A percentile compares a stretch with the other conserved stretches of the same genome.
Conservation (phyloP, 1,140 invertebrate species). For the Cyclina sinensis region DNA sequence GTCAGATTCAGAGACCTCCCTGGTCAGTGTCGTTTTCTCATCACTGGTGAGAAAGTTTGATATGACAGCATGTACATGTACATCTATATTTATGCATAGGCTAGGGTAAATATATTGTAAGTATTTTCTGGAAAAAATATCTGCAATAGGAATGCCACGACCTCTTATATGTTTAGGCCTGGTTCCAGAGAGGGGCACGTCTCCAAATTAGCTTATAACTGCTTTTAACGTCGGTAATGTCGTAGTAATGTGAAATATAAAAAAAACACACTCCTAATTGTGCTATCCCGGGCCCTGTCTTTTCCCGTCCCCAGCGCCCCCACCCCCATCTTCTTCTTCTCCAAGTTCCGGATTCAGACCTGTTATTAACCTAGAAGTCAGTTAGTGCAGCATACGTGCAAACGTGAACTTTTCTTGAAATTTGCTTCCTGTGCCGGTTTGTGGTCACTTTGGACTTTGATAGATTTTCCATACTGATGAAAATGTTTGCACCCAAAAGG, state of each 20-base stretch:
- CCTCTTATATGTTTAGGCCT: conserved; percentile 81
- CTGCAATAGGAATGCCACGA: conserved; percentile 85
- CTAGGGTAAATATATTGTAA: neutral
- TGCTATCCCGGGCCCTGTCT: too few species aligned
- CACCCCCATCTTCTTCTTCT: too few species aligned
- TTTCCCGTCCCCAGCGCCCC: too few species aligned
- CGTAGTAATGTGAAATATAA: too few species aligned
- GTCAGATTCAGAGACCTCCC: neutral
- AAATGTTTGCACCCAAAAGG: too few species aligned
- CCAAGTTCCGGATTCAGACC: too few species aligned
- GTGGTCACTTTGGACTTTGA: conserved; percentile 50
- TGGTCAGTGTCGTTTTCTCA: neutral
- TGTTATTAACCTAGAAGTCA: conserved; percentile 86
- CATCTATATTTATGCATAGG: neutral
- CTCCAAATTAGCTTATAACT: too few species aligned
- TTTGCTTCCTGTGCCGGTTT: conserved; percentile 85
- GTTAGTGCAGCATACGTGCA: conserved; percentile 85
- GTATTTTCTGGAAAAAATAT: conserved; percentile 6
- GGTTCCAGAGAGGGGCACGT: too few species aligned
- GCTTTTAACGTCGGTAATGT: too few species aligned
- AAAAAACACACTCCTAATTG: too few species aligned
- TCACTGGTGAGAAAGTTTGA: conserved; percentile 4
- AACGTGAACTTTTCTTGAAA: conserved; percentile 83
- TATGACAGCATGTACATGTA: conserved; percentile 7
- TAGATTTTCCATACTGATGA: too few species aligned